Conservation (phyloP, 2,797 vertebrate genomes). For the Sternotherus odoratus region DNA sequence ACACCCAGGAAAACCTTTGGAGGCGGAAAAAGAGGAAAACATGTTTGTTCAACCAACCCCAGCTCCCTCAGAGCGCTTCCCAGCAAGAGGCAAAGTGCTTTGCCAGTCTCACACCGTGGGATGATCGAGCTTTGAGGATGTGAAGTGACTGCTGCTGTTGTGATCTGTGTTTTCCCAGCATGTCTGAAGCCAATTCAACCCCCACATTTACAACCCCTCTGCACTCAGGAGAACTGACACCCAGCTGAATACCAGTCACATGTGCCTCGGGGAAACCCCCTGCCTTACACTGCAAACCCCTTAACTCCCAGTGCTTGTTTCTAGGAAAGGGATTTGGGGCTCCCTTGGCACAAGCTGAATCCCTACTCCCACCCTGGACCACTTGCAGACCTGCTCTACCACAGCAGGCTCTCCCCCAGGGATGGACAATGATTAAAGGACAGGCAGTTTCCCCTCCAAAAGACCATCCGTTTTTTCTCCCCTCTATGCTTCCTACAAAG, state of each 20-base stretch:
- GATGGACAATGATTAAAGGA: too few species aligned
- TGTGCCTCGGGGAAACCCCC: neutral
- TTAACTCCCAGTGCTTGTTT: neutral
- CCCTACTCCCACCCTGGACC: neutral
- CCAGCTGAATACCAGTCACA: rapidly evolving
- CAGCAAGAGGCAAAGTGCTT: constrained; percentile 47
- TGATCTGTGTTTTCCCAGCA: too few species aligned
- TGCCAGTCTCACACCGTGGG: constrained; percentile 77
- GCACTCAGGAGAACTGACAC: rapidly evolving
- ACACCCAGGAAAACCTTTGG: neutral
- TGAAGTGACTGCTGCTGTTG: constrained; percentile 66
- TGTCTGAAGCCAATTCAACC: neutral
- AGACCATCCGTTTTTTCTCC: too few species aligned
- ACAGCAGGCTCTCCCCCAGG: too few species aligned
- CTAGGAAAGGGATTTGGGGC: too few species aligned
- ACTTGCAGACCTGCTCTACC: neutral
- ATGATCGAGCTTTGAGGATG: constrained; percentile 63
- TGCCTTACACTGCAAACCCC: rapidly evolving
- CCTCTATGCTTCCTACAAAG: too few species aligned
- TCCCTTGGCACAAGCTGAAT: neutral
- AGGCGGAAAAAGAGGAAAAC: neutral
- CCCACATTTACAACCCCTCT: neutral
- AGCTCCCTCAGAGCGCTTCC: neutral
- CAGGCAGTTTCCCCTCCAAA: too few species aligned
- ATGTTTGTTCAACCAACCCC: constrained; percentile 12